Percentiles rank a stretch among this genome's conserved stretches.
Evolutionary conservation across 2,113 vertebrate genomes (phyloP).

Genomic region (Siniperca knerii): DNA sequence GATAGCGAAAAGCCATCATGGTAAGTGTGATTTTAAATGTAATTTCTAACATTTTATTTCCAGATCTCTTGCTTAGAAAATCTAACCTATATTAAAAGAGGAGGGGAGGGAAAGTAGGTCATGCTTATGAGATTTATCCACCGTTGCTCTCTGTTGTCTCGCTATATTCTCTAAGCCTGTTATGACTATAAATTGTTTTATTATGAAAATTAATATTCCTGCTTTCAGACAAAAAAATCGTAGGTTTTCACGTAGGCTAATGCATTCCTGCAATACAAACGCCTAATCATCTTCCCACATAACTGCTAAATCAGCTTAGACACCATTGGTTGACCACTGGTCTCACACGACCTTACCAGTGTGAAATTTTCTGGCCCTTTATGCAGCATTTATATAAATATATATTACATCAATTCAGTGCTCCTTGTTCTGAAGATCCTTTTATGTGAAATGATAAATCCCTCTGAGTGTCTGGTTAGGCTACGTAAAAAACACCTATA

Average conservation of each 20-base stretch:
- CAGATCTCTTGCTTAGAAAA: background rate
- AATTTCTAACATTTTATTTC: background rate
- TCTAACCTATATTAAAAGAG: too few relatives aligned
- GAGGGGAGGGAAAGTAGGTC: background rate
- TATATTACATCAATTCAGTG: background rate
- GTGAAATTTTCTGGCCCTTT: background rate
- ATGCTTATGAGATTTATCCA: background rate
- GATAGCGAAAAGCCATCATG: conserved; percentile 66
- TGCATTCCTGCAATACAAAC: conserved; percentile 16
- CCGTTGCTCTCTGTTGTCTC: background rate
- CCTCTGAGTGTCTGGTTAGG: too few relatives aligned
- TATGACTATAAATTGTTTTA: background rate
- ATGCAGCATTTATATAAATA: background rate
- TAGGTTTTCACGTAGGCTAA: background rate
- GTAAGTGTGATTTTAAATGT: conserved; percentile 37
- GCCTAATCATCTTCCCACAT: conserved; percentile 39
- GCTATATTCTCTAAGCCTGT: background rate
- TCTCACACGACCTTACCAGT: background rate
- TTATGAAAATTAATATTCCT: background rate
- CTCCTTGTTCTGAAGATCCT: background rate
- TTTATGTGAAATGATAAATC: background rate
- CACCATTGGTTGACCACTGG: background rate
- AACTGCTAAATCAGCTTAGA: conserved; percentile 33
- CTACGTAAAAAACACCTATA: background rate
- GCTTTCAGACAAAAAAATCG: rapidly evolving